A percentile compares a stretch with the other conserved stretches of the same genome.
Evolutionary conservation across 2,797 vertebrate genomes (phyloP).

Genomic region (Schizopygopsis malacanthus): DNA sequence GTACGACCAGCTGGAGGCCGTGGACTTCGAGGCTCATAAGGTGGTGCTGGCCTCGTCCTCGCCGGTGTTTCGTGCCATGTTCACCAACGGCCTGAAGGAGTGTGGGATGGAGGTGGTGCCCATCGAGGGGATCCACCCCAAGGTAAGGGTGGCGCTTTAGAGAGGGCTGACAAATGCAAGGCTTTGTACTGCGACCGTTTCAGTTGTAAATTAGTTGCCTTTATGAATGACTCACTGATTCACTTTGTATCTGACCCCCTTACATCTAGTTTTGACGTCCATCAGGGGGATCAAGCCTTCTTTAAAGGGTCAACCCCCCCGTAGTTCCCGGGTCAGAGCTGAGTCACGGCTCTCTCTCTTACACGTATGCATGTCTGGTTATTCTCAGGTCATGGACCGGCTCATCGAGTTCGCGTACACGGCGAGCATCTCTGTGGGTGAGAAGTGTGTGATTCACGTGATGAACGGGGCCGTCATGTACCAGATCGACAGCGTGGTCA

Average conservation of each 20-base stretch:
- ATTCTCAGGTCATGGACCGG: slow-evolving; percentile 86
- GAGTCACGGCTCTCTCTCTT: no score
- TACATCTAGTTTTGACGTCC: no score
- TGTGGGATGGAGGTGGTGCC: slow-evolving; percentile 91
- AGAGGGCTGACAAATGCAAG: no score
- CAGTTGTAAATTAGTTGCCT: no score
- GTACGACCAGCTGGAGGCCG: slow-evolving; percentile 83
- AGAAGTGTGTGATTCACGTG: slow-evolving; percentile 93
- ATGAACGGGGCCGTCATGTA: slow-evolving; percentile 98
- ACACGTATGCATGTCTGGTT: not conserved
- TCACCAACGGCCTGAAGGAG: slow-evolving; percentile 90
- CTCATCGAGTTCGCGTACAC: slow-evolving; percentile 95
- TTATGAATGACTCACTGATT: no score
- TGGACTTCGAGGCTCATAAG: slow-evolving; percentile 92
- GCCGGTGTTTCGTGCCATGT: slow-evolving; percentile 94
- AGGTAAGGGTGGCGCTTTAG: slow-evolving; percentile 59
- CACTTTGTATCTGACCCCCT: no score
- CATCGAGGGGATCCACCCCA: slow-evolving; percentile 93
- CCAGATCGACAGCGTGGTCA: slow-evolving; percentile 96
- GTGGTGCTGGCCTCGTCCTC: slow-evolving; percentile 92
- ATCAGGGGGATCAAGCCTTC: no score
- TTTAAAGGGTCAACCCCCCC: no score
- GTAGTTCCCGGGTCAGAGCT: no score
- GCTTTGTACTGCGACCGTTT: no score
- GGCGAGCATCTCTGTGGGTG: slow-evolving; percentile 93